phyloP scores from a whole-genome alignment of 2,113 vertebrate genomes.

The Austrofundulus limnaeus region DNA sequence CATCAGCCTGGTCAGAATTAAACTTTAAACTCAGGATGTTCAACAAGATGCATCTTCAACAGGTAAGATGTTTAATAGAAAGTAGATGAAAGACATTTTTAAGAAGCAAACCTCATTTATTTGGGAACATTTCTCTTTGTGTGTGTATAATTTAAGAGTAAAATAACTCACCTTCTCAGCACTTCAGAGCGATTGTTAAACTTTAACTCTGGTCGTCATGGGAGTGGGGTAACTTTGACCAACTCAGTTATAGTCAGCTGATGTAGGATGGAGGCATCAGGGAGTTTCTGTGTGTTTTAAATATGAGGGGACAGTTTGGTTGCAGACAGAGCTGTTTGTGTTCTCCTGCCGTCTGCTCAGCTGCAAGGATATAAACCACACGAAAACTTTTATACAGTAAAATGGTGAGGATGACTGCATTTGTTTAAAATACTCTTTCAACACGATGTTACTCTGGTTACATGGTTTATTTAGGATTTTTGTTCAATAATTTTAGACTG shows the following conservation, averaged over 20 bases:
- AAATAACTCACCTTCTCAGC: not conserved
- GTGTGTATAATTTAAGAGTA: not conserved
- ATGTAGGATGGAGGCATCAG: not conserved
- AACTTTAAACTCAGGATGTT: no score
- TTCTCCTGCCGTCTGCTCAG: constrained; percentile 1
- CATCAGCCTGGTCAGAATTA: no score
- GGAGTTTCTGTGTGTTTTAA: constrained; percentile 3
- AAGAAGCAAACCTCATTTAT: no score
- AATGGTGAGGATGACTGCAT: not conserved
- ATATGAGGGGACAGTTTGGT: no score
- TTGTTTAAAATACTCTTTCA: not conserved
- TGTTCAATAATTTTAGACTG: no score
- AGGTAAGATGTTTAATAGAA: no score
- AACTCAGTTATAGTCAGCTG: not conserved
- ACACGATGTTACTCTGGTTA: no score
- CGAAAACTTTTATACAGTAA: not conserved
- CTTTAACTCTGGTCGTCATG: not conserved
- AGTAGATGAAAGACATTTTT: no score
- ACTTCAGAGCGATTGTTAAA: not conserved
- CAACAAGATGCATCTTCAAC: no score
- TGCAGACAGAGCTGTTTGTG: constrained; percentile 16
- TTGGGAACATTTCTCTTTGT: no score
- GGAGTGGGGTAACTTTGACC: not conserved
- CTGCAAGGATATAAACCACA: not conserved
- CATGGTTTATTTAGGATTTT: no score